Conservation (phyloP, 2,888 invertebrate species). For the Abrostola triplasia region DNA sequence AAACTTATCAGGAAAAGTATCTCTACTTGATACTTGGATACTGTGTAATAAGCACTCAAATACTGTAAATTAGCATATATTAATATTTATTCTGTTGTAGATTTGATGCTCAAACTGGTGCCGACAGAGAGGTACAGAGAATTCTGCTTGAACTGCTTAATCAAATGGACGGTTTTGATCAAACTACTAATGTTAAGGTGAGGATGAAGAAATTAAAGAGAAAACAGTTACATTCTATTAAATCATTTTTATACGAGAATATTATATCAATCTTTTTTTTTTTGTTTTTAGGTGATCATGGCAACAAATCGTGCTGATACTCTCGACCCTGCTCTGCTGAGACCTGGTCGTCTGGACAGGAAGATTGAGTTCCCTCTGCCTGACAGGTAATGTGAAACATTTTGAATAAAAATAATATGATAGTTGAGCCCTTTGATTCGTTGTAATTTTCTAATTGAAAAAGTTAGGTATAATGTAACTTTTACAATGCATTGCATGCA, state of each 20-base stretch:
- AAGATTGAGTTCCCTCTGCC: conserved; percentile 99
- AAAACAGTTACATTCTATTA: background rate
- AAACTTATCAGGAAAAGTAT: too few species aligned
- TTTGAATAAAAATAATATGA: too few species aligned
- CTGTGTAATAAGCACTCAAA: background rate
- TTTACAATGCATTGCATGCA: too few species aligned
- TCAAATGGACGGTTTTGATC: conserved; percentile 99
- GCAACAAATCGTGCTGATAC: conserved; percentile 99
- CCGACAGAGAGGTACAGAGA: conserved; percentile 99
- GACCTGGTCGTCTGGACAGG: conserved; percentile 98
- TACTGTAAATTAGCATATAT: background rate
- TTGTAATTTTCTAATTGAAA: too few species aligned
- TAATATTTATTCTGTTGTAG: conserved; percentile 55
- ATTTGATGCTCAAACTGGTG: conserved; percentile 99
- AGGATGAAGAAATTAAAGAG: conserved; percentile 12
- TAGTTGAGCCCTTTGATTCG: too few species aligned
- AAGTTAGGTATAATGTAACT: too few species aligned
- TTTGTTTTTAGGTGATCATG: conserved; percentile 91
- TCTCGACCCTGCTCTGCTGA: conserved; percentile 98
- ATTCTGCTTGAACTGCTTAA: conserved; percentile 98
- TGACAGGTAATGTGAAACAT: conserved; percentile 88
- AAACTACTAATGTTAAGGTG: conserved; percentile 99
- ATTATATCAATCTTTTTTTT: background rate
- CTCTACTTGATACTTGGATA: too few species aligned
- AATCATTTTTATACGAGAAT: background rate